Percentiles rank a stretch among this genome's conserved stretches.
Evolutionary conservation across 2,797 vertebrate species (phyloP).

Genomic region (Eupleurogrammus muticus): DNA sequence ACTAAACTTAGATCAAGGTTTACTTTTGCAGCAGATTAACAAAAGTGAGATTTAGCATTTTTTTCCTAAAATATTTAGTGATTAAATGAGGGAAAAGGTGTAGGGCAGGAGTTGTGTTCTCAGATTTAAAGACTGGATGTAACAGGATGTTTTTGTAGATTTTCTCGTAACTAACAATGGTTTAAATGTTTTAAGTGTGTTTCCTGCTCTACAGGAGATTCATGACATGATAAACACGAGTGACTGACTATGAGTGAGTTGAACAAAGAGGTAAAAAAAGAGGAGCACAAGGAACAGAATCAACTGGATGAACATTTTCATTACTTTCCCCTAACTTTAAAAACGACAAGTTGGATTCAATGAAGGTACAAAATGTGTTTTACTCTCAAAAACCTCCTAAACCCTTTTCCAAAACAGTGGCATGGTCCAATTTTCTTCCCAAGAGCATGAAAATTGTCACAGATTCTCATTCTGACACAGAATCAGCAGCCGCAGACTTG

Average conservation of each 20-base stretch:
- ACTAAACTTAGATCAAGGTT: background rate
- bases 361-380: background rate
- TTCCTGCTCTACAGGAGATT: background rate
- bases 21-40: conserved; percentile 24
- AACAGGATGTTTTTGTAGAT: background rate
- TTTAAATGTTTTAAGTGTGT: background rate
- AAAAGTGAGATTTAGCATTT: conserved; percentile 22
- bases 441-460: conserved; percentile 60
- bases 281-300: conserved; percentile 33
- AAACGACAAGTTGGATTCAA: conserved; percentile 16
- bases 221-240: background rate
- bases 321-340: background rate
- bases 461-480: conserved; percentile 12
- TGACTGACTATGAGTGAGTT: background rate
- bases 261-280: conserved; percentile 16
- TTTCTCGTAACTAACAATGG: background rate
- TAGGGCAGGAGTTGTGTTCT: conserved; percentile 1
- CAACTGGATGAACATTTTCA: conserved; percentile 18
- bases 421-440: conserved; percentile 59
- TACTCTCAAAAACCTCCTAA: background rate
- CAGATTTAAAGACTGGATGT: background rate
- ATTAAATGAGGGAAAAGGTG: conserved; percentile 6
- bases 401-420: conserved; percentile 53
- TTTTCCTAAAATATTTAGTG: background rate
- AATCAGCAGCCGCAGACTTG: conserved; percentile 48